Base-by-base conservation (phyloP, 23 tunicate genomes). In the Phallusia fumigata region DNA sequence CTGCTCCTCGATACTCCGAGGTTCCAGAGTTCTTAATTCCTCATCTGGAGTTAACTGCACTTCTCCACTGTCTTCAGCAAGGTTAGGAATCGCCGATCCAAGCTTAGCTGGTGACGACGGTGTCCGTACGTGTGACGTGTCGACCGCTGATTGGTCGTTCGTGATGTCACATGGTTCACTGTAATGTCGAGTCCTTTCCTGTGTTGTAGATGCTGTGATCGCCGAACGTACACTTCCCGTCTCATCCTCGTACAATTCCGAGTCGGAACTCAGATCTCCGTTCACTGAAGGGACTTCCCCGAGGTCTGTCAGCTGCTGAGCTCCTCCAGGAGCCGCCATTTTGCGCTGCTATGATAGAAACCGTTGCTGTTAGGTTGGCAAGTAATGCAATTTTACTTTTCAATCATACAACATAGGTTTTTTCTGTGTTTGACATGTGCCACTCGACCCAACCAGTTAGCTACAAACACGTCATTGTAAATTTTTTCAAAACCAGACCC, bases 81-180 rank as follows among this genome's bases (percentile, higher is more conserved):
- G 28, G 28, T 6, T 24, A 58, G 28, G 77, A 32, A 11, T 30
- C n/a, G 77, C 5, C 26, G 77, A 74, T 0, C 36, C 22, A 33
- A 86, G 40, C 8, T 86, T 86, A 0, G 90, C 90, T 5, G 90
- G 90, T 2, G 90, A 86, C 30, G 90, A 86, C 19, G 90, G 90
- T 47, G 90, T 73, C n/a, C 90, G 36, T 50, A 36, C 10, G 77
- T 72, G 85, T 32, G 77, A 35, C 64, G 85, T 81, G 74, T 12
- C 77, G 5, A 72, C 31, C 6, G 47, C 40, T 30, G 52, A 34
- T 35, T 51, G 78, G 36, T 84, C 75, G 47, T 40, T 40, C 47
- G 47, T 40, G 47, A 10, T 40, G 18, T 53, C 31, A 76, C 86
- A 87, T 19, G 91, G 91, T 3, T 22, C 86, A 81, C 91, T 87